Base-by-base conservation (phyloP, 1,140 invertebrate species). In the Drosophila malerkotliana region DNA sequence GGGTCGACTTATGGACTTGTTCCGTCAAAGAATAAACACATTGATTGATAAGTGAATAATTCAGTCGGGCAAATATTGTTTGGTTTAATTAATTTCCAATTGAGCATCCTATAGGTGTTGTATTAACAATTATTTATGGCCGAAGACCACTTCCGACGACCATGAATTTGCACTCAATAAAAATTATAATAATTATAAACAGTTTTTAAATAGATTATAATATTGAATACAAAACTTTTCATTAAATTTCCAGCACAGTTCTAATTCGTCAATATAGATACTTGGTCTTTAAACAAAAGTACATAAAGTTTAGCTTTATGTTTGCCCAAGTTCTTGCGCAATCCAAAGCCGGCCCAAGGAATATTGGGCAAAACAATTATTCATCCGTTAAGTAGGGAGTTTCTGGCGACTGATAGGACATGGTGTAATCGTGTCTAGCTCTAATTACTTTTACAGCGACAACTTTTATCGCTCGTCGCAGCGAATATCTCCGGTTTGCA, bases 1-100 rank as follows among this genome's bases (percentile, higher is more conserved):
- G 28, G 49, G 54, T 30, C 64, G 64, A 69, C 66, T 69, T 69
- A 69, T 69, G 66, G 66, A 69, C 66, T 69, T 69, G 63, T 39
- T 69, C 45, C 66, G 66, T 69, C 66, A 69, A 68, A 69, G 66
- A 69, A 69, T 69, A 69, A 69, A 69, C 66, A 72, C 60, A 81
- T 82, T 81, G 78, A 81, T 81, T 81, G 79, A 81, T 77, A 71
- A 71, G 67, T 71, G 67, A 69, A 69, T 69, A 69, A 71, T 71
- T 71, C 67, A 39, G 64, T 52, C 39, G 44, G 34, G 67, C 64
- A 68, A 69, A 57, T 68, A 69, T 56, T 71, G 67, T 71, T 71
- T 53, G 63, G 30, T 57, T 71, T 71, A 71, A 71, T 71, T 71
- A 71, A 69, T 71, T 71, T 71, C 44, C 32, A 55, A 69, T 69